A percentile compares a stretch with the other conserved stretches of the same genome.
These are phyloP conservation scores for Lasioglossum pauxillum DNA, from an alignment of 2,888 invertebrate species.

Conservation along the genomic window DNA sequence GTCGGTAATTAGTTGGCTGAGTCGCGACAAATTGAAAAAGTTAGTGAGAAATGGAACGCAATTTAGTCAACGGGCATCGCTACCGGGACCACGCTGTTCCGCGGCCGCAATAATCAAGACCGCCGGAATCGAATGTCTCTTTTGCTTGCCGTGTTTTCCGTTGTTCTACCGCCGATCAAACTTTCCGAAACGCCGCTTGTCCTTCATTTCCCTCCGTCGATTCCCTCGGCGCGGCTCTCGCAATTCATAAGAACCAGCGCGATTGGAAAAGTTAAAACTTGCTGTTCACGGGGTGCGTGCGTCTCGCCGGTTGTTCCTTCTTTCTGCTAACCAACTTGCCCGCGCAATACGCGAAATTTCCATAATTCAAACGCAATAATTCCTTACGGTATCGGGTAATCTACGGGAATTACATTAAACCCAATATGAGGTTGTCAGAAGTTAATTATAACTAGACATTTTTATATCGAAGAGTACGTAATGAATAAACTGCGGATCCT, in stretches of 20 bases:
- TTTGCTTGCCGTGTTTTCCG: constrained; percentile 44
- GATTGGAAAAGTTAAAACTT: constrained; percentile 47
- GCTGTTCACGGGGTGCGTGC: background rate
- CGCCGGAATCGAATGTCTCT: constrained; percentile 67
- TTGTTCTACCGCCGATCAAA: constrained; percentile 46
- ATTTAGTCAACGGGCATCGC: constrained; percentile 75
- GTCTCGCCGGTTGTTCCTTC: background rate
- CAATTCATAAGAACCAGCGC: constrained; percentile 33
- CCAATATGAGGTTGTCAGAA: background rate
- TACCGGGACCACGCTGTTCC: constrained; percentile 37
- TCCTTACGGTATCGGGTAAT: background rate
- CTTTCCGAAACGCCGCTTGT: constrained; percentile 41
- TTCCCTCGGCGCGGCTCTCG: background rate
- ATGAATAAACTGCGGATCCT: no score
- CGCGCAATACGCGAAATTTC: background rate
- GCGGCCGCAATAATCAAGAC: constrained; percentile 66
- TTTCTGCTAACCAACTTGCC: background rate
- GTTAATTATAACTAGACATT: no score
- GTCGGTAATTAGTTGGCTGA: constrained; percentile 80
- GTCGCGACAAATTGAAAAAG: constrained; percentile 83
- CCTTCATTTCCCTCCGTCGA: constrained; percentile 41
- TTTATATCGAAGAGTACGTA: no score
- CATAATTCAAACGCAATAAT: background rate
- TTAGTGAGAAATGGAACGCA: constrained; percentile 82
- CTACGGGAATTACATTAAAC: background rate